Base-by-base conservation (phyloP, 92 coral and sea anemone species). In the Zoanthus sansibaricus region DNA sequence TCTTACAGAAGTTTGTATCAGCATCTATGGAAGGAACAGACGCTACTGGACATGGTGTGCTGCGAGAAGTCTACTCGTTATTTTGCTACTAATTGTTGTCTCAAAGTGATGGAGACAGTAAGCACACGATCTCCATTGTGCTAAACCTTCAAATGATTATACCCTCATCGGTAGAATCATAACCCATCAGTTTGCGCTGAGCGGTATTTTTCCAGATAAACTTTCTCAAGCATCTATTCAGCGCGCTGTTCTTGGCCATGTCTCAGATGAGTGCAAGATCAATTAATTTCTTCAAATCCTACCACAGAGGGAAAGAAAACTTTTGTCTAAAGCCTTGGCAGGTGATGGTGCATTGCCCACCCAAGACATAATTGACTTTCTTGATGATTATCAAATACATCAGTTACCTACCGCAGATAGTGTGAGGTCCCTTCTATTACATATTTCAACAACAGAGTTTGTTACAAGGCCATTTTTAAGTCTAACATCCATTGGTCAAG, bases 201-300 rank as follows among this genome's bases (percentile, higher is more conserved):
- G 87, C 54, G 89, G 93, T 37, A 83, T 75, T 55, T 84, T 92
- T 61, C 95, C 93, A 31, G 79, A 89, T 7, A 54, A 72, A 12
- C 12, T 92, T 30, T 31, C 83, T 33, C 94, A 89, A 42, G 94
- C 94, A 47, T 92, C 90, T 18, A 52, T 92, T 69, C 94, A 92
- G 46, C 42, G 1, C 42, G 42, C 42, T 2, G 42, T 37, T 37
- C 42, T 37, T 37, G 42, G 42, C 42, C 42, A 37, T 37, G 42
- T 37, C 42, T 37, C 42, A 37, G 42, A 37, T 37, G 42, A 37
- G 42, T 37, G 42, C 42, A 37, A 37, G 42, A 49, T 49, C 55
- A 49, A 87, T 11, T 92, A 91, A 11, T 89, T 89, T 54, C 55
- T 87, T 59, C 54, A 55, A 17, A 54, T 89, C 20, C 62, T 87